phyloP scores from a whole-genome alignment of 2,797 vertebrate species.

The Podargus strigoides region DNA sequence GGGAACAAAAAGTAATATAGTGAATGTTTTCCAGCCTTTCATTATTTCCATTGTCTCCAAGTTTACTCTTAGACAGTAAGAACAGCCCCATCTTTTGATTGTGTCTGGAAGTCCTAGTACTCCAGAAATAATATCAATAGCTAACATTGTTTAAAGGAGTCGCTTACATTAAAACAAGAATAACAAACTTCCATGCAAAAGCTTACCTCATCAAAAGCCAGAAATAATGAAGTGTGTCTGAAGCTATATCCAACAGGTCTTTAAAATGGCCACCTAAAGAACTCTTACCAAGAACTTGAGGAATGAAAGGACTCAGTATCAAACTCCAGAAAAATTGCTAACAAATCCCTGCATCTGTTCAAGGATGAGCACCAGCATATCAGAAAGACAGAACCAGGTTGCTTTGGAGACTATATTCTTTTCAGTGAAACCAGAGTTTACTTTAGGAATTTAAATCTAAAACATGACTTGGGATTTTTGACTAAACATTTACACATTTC shows the following conservation, averaged over 20 bases:
- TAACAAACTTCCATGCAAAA: not conserved
- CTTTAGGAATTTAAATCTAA: not conserved
- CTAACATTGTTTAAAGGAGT: not conserved
- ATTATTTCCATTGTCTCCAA: not conserved
- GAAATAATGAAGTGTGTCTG: not conserved
- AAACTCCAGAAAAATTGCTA: not conserved
- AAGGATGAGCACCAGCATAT: not conserved
- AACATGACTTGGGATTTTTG: not conserved
- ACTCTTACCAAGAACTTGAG: not conserved
- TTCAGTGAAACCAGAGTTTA: not conserved
- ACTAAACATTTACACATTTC: not conserved
- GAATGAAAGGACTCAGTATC: not conserved
- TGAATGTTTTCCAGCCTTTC: not conserved
- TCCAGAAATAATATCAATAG: not conserved
- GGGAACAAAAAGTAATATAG: not conserved
- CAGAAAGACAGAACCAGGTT: not conserved
- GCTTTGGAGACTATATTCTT: not conserved
- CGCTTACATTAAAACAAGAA: not conserved
- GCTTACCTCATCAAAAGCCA: not conserved
- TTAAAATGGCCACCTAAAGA: not conserved
- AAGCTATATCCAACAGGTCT: not conserved
- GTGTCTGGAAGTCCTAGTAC: not conserved
- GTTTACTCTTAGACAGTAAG: not conserved
- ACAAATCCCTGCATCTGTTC: not conserved
- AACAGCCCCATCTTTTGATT: not conserved